Evolutionary conservation across 2,113 vertebrate genomes (phyloP), one percentile per base, ranked within the genome.

Genomic region (Tenebrosternarchus preto): DNA sequence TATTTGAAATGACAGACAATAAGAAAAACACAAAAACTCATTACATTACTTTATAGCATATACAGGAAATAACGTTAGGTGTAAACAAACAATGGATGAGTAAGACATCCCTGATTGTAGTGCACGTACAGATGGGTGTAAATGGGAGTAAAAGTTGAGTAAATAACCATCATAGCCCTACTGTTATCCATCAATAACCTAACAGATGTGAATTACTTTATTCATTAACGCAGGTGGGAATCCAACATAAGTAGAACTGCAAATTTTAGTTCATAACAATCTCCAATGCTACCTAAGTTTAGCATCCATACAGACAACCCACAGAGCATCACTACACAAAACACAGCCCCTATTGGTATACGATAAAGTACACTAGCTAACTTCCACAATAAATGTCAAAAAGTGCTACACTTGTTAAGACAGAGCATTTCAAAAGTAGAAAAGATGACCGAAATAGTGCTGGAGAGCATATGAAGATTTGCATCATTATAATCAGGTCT

Each of bases 21-120:
- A 25, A 60, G 64, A 57, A 64, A 80, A 72, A 73, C 24, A 59
- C 25, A 50, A 15, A 9, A 8, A 50, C 15, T n/a, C n/a, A n/a
- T 22, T 27, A 43, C 43, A 12, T 73, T 29, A 36, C 56, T 61
- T 74, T 73, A 68, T 55, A 81, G 53, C 63, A 69, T 76, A 73
- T 81, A 78, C 33, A 73, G 36, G 73, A 46, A 56, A 63, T 76
- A 72, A 76, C 57, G 29, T 36, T 59, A 73, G 43, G 57, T 59
- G 39, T 78, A 76, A 80, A 69, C 43, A 75, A 78, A 46, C 39
- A 67, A 69, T 61, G 78, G 61, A 81, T 80, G 83, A 67, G 50
- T 64, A n/a, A 61, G 31, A 61, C 83, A 81, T 81, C 78, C 78
- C 73, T 69, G 83, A 84, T 84, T 78, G 83, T 84, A 84, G 69